Evolutionary conservation across 2,888 invertebrate species (phyloP).

Genomic region (Calameuta filiformis): DNA sequence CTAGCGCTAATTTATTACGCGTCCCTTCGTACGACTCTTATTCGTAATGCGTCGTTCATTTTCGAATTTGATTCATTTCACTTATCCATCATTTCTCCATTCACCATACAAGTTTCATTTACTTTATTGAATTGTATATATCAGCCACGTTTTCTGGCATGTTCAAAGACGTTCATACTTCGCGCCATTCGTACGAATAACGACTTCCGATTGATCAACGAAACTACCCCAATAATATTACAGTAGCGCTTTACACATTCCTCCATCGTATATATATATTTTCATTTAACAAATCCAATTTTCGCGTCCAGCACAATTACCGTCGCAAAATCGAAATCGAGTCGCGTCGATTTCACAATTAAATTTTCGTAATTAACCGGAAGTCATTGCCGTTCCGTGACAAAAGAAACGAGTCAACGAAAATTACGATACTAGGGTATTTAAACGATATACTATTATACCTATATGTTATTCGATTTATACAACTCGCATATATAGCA

Average conservation of each 20-base stretch:
- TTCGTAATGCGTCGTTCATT: neutral
- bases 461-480: constrained; percentile 19
- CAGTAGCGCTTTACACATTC: neutral
- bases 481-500: constrained; percentile 17
- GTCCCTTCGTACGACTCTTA: neutral
- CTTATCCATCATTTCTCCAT: constrained; percentile 1
- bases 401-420: constrained; percentile 14
- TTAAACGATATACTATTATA: constrained; percentile 15
- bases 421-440: constrained; percentile 11
- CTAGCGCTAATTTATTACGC: constrained; percentile 9
- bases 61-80: neutral
- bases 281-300: neutral
- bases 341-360: neutral
- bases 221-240: neutral
- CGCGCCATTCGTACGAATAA: neutral
- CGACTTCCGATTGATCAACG: neutral
- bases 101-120: constrained; percentile 8
- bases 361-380: neutral
- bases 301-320: neutral
- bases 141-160: neutral
- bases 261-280: neutral
- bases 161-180: neutral
- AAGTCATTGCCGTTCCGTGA: neutral
- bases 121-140: constrained; percentile 4
- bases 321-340: neutral